Evolutionary conservation across 92 coral and sea anemone genomes (phyloP).

Genomic region (Porites lobata): DNA sequence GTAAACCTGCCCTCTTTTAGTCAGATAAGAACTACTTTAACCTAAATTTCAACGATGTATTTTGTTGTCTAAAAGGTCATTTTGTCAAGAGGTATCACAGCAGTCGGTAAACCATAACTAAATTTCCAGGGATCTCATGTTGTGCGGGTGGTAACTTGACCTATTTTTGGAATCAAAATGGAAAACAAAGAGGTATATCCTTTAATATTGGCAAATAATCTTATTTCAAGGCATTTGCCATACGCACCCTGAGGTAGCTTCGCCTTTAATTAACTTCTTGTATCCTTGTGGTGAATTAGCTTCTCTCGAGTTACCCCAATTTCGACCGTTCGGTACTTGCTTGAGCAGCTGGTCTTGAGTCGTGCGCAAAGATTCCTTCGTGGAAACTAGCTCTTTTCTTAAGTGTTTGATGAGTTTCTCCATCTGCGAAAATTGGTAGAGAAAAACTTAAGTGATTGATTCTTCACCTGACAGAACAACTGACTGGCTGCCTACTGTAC

Average conservation of each 20-base stretch:
- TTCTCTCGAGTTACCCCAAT: slow-evolving; percentile 15
- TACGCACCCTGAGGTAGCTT: slow-evolving; percentile 43
- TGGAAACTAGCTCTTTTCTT: slow-evolving; percentile 75
- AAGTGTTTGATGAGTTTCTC: slow-evolving; percentile 71
- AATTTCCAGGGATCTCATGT: too few relatives aligned
- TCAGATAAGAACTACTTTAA: too few relatives aligned
- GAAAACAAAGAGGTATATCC: too few relatives aligned
- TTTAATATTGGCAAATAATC: too few relatives aligned
- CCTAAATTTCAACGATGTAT: too few relatives aligned
- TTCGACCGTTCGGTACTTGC: slow-evolving; percentile 4
- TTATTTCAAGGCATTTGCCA: neutral
- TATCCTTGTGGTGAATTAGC: slow-evolving; percentile 14
- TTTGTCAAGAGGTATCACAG: too few relatives aligned
- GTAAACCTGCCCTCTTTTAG: too few relatives aligned
- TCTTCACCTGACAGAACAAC: neutral
- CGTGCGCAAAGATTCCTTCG: slow-evolving; percentile 74
- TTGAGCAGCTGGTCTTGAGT: slow-evolving; percentile 81
- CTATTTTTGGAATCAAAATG: too few relatives aligned
- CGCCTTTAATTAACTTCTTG: slow-evolving; percentile 12
- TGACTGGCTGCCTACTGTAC: neutral
- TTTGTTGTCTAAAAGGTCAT: too few relatives aligned
- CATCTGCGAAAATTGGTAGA: slow-evolving; percentile 41
- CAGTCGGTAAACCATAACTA: too few relatives aligned
- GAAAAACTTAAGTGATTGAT: neutral
- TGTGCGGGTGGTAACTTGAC: too few relatives aligned